phyloP scores from a whole-genome alignment of 2,888 invertebrate species.

The Trissolcus brochymenae region DNA sequence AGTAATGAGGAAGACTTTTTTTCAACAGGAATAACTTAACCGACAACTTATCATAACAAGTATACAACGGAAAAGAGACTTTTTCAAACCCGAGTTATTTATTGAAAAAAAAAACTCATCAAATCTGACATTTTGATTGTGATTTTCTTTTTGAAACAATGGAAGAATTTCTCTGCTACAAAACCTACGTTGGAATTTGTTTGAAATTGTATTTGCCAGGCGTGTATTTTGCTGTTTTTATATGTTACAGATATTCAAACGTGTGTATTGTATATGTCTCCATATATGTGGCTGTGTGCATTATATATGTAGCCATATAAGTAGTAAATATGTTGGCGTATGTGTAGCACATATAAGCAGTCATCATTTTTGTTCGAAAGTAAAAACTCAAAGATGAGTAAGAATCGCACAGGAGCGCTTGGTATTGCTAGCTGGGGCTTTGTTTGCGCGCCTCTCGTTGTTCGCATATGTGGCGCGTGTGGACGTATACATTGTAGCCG shows the following conservation, averaged over 20 bases:
- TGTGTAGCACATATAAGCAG: too few relatives aligned
- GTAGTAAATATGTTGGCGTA: constrained; percentile 10
- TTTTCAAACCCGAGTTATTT: neutral
- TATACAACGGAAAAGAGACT: constrained; percentile 34
- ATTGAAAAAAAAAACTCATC: too few relatives aligned
- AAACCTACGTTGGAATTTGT: too few relatives aligned
- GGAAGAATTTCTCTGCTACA: neutral
- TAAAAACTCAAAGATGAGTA: constrained; percentile 2
- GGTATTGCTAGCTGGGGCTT: constrained; percentile 61
- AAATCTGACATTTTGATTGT: too few relatives aligned
- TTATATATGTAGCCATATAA: neutral
- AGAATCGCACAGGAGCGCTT: constrained; percentile 49
- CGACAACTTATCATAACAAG: constrained; percentile 42
- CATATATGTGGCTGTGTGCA: too few relatives aligned
- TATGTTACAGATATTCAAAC: too few relatives aligned
- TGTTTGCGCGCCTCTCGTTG: constrained; percentile 65
- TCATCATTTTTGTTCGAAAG: too few relatives aligned
- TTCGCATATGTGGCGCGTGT: constrained; percentile 63
- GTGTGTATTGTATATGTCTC: too few relatives aligned
- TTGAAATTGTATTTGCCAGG: too few relatives aligned
- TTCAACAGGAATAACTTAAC: constrained; percentile 20
- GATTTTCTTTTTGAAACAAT: constrained; percentile 6
- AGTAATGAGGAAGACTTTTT: constrained; percentile 42
- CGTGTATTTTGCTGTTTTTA: too few relatives aligned
- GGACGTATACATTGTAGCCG: constrained; percentile 64